phyloP scores from a whole-genome alignment of 1,140 invertebrate species.

The Orius insidiosus region DNA sequence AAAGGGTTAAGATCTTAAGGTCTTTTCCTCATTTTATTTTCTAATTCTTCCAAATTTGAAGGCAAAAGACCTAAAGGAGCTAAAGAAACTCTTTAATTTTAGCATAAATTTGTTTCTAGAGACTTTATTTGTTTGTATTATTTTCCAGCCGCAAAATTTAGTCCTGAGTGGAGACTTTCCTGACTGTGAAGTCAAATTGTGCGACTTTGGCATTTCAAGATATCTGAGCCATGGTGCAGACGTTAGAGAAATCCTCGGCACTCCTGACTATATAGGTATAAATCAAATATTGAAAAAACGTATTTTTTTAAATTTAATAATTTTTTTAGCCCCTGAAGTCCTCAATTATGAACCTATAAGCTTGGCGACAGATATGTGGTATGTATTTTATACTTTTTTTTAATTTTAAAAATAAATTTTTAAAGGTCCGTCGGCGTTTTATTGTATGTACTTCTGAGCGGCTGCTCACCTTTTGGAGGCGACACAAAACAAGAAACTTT shows the following conservation, averaged over 20 bases:
- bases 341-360: conserved; percentile 84
- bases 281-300: not conserved
- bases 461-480: conserved; percentile 81
- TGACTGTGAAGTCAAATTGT: conserved; percentile 65
- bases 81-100: no score
- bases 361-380: conserved; percentile 85
- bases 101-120: no score
- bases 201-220: conserved; percentile 87
- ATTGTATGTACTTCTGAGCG: conserved; percentile 79
- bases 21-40: no score
- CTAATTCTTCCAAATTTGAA: no score
- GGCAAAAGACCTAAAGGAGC: no score
- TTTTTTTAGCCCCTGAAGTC: conserved; percentile 66
- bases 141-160: conserved; percentile 70
- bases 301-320: conserved; percentile 28
- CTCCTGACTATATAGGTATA: conserved; percentile 80
- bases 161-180: conserved; percentile 53
- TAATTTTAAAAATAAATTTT: no score
- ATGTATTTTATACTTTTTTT: no score
- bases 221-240: conserved; percentile 71
- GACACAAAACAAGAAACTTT: conserved; percentile 88
- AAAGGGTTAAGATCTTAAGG: no score
- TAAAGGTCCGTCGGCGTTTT: conserved; percentile 75
- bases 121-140: no score
- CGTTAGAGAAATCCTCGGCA: conserved; percentile 81